Evolutionary conservation across 2,797 vertebrate species (phyloP), one percentile per base, ranked within the genome.

Genomic region (Natrix natrix): DNA sequence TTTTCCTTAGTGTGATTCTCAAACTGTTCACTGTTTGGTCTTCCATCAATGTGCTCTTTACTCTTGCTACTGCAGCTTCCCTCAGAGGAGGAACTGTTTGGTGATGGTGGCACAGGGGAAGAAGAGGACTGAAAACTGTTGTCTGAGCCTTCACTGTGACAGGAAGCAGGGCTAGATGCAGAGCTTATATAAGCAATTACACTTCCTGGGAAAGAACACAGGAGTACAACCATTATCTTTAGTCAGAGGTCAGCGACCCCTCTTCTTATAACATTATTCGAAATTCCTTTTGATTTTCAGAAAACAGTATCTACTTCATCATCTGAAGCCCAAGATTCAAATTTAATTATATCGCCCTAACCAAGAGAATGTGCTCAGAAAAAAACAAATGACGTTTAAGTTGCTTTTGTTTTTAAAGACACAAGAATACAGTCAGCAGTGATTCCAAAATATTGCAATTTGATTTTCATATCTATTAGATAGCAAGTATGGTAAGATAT

Each of bases 121-220:
- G 99, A 98, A 12, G 98, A 97, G 0, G 98, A 98, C 96, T 98
- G 98, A 96, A 98, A 99, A 97, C 98, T 97, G 87, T 98, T 97
- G 96, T 98, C 98, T 63, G 98, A 98, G 96, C 98, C 98, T 96
- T 98, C 98, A 87, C 98, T 99, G 97, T 99, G 97, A 94, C 98
- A 98, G 91, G 99, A 98, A 95, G 98, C 99, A 11, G 98, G 98
- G 96, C 98, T 98, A 94, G 98, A 98, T 96, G 98, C 98, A 12
- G 98, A 98, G 97, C 99, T 99, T 97, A 99, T 99, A 93, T 99
- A 99, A 96, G 99, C 98, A 88, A 99, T 99, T 95, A 99, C 99
- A 93, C 99, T 98, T 95, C 98, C 99, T 99, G 93, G 93, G 48
- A 83, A 83, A 97, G 97, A 90, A 91, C 92, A 0, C 90, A 95